Conservation (phyloP, 92 coral and sea anemone species). For the Palythoa grandis region DNA sequence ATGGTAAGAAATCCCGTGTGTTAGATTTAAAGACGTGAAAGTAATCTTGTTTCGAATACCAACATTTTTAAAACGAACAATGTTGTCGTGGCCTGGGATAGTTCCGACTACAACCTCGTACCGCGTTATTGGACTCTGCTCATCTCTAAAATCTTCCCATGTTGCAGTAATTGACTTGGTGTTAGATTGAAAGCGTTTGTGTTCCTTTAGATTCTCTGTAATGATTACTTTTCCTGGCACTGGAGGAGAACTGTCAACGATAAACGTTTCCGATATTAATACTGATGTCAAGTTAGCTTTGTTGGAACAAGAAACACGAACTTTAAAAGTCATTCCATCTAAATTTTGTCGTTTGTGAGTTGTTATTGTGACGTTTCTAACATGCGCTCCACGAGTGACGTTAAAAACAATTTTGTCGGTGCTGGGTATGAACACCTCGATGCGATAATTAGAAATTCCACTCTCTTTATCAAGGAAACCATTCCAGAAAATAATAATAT, state of each 20-base stretch:
- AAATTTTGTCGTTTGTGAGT: background rate
- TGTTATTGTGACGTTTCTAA: constrained; percentile 28
- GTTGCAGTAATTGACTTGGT: constrained; percentile 56
- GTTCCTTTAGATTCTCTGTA: constrained; percentile 57
- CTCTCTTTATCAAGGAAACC: constrained; percentile 80
- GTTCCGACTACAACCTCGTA: constrained; percentile 84
- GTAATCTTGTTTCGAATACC: constrained; percentile 61
- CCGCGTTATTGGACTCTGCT: constrained; percentile 67
- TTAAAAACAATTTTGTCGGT: constrained; percentile 19
- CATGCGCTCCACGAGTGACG: constrained; percentile 15
- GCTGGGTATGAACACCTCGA: constrained; percentile 30
- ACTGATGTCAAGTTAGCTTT: constrained; percentile 72
- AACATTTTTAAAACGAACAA: constrained; percentile 62
- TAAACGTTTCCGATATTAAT: constrained; percentile 56
- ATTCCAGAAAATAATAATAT: constrained; percentile 61
- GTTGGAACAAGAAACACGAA: constrained; percentile 69
- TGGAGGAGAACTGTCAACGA: constrained; percentile 76
- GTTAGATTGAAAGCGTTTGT: constrained; percentile 64
- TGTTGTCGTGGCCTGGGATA: constrained; percentile 54
- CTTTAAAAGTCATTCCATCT: constrained; percentile 50
- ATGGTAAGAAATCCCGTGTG: constrained; percentile 62
- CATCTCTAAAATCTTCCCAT: constrained; percentile 82
- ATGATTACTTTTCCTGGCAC: constrained; percentile 55
- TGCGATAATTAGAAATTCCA: constrained; percentile 69
- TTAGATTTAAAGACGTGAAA: constrained; percentile 56